These are phyloP conservation scores for Marmota monax DNA, from an alignment of 2,113 vertebrate genomes.

Conservation along the genomic window DNA sequence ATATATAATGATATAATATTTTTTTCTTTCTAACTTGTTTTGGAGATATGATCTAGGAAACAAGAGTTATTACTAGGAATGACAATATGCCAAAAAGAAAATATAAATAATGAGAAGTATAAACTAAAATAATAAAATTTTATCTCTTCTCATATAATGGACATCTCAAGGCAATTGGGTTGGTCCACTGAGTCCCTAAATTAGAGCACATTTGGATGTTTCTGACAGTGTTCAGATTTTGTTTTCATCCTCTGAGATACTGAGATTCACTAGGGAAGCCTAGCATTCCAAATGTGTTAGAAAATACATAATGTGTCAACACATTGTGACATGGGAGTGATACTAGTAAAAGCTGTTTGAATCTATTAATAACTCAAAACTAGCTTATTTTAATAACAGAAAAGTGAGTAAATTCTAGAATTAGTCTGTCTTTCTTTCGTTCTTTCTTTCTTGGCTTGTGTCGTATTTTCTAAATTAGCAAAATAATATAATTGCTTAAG, in stretches of 20 bases:
- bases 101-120: conserved; percentile 56
- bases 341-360: conserved; percentile 74
- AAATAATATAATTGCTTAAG: background rate
- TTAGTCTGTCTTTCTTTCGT: background rate
- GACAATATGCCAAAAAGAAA: background rate
- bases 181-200: conserved; percentile 64
- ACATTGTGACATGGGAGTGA: conserved; percentile 78
- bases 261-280: conserved; percentile 77
- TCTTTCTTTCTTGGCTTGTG: background rate
- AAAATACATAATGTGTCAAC: conserved; percentile 79
- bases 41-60: background rate
- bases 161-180: conserved; percentile 44
- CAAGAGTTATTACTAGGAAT: background rate
- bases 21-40: background rate
- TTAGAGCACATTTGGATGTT: conserved; percentile 73
- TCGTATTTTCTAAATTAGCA: background rate
- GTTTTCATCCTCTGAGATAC: conserved; percentile 75
- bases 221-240: conserved; percentile 75
- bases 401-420: conserved; percentile 6
- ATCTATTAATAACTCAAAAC: conserved; percentile 70
- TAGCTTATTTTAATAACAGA: conserved; percentile 54
- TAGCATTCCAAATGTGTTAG: conserved; percentile 75
- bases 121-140: background rate
- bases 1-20: background rate
- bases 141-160: conserved; percentile 4